These are phyloP conservation scores for Exephanes ischioxanthus DNA, from an alignment of 2,888 invertebrate genomes.

Conservation along the genomic window DNA sequence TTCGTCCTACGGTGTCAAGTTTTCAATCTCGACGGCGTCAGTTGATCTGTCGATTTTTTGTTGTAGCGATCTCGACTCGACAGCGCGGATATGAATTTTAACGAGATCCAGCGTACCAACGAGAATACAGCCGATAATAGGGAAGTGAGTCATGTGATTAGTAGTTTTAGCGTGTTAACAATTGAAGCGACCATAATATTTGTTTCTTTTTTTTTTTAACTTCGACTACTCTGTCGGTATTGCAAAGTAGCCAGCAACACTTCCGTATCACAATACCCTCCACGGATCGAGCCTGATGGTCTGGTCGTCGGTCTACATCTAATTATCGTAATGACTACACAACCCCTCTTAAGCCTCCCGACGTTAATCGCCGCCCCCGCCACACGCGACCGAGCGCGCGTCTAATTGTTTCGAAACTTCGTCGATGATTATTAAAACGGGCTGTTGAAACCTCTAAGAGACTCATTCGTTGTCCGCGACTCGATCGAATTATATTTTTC, in stretches of 20 bases:
- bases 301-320: constrained; percentile 16
- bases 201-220: not conserved
- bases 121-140: constrained; percentile 1
- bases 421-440: constrained; percentile 7
- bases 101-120: constrained; percentile 8
- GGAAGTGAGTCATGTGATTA: not conserved
- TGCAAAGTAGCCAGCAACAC: not conserved
- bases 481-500: constrained; percentile 47
- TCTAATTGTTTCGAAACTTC: not conserved
- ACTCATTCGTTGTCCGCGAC: constrained; percentile 61
- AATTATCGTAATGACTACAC: constrained; percentile 37
- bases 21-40: not conserved
- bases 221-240: not conserved
- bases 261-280: not conserved
- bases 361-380: constrained; percentile 23
- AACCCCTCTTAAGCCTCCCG: constrained; percentile 46
- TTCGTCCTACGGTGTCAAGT: not conserved
- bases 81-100: not conserved
- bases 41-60: constrained; percentile 5
- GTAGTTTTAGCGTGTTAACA: constrained; percentile 30
- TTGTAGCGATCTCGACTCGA: not conserved
- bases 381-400: constrained; percentile 1
- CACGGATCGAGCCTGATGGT: not conserved
- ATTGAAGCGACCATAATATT: constrained; percentile 45
- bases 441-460: constrained; percentile 29